Conservation (phyloP, 1,140 invertebrate genomes). For the Coenobita brevimanus region DNA sequence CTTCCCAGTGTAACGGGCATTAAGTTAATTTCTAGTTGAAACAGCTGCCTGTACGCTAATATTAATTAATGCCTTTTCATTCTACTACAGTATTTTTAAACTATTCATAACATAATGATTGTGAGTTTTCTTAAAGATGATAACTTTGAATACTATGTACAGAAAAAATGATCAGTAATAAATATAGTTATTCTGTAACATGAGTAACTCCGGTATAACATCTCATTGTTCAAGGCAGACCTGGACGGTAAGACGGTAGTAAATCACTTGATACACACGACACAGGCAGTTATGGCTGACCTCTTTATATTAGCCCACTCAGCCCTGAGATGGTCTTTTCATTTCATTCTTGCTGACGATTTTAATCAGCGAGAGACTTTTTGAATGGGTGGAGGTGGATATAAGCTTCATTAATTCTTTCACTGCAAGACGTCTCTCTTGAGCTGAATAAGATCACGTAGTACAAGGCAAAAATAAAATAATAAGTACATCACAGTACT, state of each 20-base stretch:
- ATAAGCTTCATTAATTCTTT: no score
- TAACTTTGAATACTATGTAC: constrained; percentile 61
- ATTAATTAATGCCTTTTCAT: constrained; percentile 61
- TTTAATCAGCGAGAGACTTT: no score
- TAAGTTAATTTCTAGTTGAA: constrained; percentile 20
- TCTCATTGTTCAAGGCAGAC: constrained; percentile 57
- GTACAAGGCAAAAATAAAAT: constrained; percentile 35
- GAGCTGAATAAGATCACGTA: constrained; percentile 20
- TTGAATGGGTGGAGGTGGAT: no score
- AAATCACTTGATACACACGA: constrained; percentile 57
- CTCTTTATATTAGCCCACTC: constrained; percentile 45
- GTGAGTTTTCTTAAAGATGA: constrained; percentile 44
- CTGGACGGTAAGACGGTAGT: constrained; percentile 59
- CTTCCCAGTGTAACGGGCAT: not conserved
- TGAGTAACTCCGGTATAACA: constrained; percentile 56
- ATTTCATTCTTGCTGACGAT: no score
- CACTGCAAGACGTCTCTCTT: no score
- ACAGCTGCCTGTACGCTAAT: constrained; percentile 61
- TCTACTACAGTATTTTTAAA: constrained; percentile 30
- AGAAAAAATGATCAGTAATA: constrained; percentile 49
- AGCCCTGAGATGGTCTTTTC: no score
- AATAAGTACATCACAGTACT: constrained; percentile 19
- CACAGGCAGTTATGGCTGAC: constrained; percentile 34
- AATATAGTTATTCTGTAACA: constrained; percentile 57
- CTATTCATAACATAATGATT: constrained; percentile 41